Evolutionary conservation across 2,888 invertebrate genomes (phyloP).

Genomic region (Geotrupes spiniger): DNA sequence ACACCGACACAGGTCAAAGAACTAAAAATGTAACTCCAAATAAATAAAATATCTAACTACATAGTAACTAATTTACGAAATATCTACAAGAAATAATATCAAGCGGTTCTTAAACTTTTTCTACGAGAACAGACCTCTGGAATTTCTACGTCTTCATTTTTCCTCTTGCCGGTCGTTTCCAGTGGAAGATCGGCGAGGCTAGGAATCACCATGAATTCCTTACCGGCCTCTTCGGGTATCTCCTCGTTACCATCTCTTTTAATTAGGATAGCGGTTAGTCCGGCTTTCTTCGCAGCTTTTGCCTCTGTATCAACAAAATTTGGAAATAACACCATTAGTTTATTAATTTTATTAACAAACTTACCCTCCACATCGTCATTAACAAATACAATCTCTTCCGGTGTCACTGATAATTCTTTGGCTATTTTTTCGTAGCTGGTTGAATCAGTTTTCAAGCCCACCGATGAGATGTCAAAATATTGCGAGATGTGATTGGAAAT

Average conservation of each 20-base stretch:
- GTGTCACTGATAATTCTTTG: conserved; percentile 60
- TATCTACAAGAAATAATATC: conserved; percentile 6
- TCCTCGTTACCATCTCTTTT: conserved; percentile 76
- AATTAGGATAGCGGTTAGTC: conserved; percentile 67
- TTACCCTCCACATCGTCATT: conserved; percentile 82
- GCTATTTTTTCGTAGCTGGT: conserved; percentile 78
- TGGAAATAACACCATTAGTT: no score
- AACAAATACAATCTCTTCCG: conserved; percentile 76
- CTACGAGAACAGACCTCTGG: conserved; percentile 41
- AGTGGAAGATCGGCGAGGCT: conserved; percentile 59
- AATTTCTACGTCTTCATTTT: conserved; percentile 39
- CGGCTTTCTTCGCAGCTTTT: conserved; percentile 74
- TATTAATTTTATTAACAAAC: conserved; percentile 18
- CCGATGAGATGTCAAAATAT: conserved; percentile 84
- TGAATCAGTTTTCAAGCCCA: conserved; percentile 77
- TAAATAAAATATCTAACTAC: conserved; percentile 7
- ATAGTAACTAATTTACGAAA: background rate
- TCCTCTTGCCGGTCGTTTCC: conserved; percentile 42
- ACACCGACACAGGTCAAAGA: conserved; percentile 1
- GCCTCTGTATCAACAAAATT: conserved; percentile 69
- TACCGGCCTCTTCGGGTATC: conserved; percentile 59
- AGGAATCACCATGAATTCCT: conserved; percentile 57
- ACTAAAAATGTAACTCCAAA: conserved; percentile 9
- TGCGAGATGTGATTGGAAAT: conserved; percentile 68
- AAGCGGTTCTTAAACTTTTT: conserved; percentile 19